Evolutionary conservation across 2,888 invertebrate species (phyloP), one percentile per base, ranked within the genome.

Genomic region (Sphaerophoria taeniata): DNA sequence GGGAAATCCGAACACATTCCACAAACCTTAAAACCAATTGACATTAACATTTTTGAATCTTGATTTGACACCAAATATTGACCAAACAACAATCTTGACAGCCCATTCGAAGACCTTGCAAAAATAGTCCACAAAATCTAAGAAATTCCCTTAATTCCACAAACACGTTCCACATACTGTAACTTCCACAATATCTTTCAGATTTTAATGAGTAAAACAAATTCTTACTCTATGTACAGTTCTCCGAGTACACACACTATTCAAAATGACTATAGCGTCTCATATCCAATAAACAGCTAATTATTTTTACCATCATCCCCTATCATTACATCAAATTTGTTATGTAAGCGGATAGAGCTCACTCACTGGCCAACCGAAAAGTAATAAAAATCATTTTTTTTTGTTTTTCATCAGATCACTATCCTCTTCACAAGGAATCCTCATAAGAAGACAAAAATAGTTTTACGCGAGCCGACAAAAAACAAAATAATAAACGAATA

Each of bases 331-430:
- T 49, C 73, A 73, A 63, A 63, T 73, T 70, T 76, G n/a, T 6
- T 39, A 60, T 67, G 53, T 67, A 47, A 71, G 56, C 12, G 11
- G 31, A 61, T 61, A 45, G 11, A 49, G 51, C 24, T 16, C 12
- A 39, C 14, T 60, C 31, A 55, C 51, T 80, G 53, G 72, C 80
- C 84, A 84, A 85, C 84, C 80, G 16, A 70, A 76, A 65, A 14
- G 7, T 49, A 34, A 65, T 36, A 65, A 60, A 16, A 67, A 45
- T 11, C 43, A 43, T 2, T 24, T 24, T 24, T 24, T 24, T 24
- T 24, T 2, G 0, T 43, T 3, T 12, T 5, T 9, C 9, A 11
- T 9, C 61, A 58, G 74, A 74, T 70, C 65, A 55, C 58, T 63
- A 65, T 65, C 24, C 43, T 65, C 34, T 1, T 67, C 56, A 56